Conservation (phyloP, 1,140 invertebrate species). For the Euglossa dilemma region DNA sequence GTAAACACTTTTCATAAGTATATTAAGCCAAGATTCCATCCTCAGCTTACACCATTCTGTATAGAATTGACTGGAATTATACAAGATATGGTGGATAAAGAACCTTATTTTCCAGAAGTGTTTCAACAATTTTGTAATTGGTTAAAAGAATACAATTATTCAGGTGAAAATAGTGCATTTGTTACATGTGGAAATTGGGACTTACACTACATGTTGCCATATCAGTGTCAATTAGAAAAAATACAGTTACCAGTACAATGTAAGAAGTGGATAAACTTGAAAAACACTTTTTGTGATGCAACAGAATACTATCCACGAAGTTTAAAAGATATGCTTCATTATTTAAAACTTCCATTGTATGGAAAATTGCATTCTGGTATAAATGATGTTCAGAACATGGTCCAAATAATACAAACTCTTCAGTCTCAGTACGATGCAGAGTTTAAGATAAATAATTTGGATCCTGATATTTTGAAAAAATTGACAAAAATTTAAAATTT, state of each 20-base stretch:
- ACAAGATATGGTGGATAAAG: conserved; percentile 76
- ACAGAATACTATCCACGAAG: conserved; percentile 73
- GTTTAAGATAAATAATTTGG: conserved; percentile 70
- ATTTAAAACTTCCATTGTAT: conserved; percentile 64
- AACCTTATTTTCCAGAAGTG: conserved; percentile 76
- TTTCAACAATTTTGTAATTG: conserved; percentile 77
- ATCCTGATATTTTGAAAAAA: background rate
- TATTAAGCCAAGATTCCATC: conserved; percentile 83
- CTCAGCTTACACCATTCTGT: conserved; percentile 84
- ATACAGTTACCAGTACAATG: conserved; percentile 82
- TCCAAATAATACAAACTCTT: conserved; percentile 69
- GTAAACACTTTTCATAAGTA: conserved; percentile 85
- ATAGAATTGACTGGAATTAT: conserved; percentile 83
- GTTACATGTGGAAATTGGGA: conserved; percentile 87
- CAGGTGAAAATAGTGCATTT: conserved; percentile 79
- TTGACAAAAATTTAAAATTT: background rate
- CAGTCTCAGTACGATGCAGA: conserved; percentile 55
- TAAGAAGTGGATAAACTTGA: conserved; percentile 85
- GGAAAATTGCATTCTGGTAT: conserved; percentile 79
- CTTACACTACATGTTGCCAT: conserved; percentile 84
- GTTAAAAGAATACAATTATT: conserved; percentile 72
- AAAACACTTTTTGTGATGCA: conserved; percentile 77
- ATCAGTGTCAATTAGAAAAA: conserved; percentile 82
- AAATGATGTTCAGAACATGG: conserved; percentile 76
- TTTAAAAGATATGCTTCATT: conserved; percentile 73